These are phyloP conservation scores for Lucilia cuprina DNA, from an alignment of 1,140 invertebrate genomes.

Conservation along the genomic window DNA sequence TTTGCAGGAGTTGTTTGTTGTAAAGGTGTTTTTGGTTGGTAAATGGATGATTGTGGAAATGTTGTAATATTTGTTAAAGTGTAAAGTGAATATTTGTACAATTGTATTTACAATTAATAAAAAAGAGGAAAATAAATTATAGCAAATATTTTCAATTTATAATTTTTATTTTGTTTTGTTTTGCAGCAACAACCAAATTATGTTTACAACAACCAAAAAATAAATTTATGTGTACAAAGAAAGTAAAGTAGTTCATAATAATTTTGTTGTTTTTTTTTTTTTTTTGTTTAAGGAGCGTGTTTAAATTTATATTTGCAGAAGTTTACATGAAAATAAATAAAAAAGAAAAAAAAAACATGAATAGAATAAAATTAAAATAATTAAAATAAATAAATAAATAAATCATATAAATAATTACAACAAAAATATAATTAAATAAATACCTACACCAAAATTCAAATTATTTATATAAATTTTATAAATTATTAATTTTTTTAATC, in stretches of 20 bases:
- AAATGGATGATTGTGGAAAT: no score
- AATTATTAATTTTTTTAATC: no score
- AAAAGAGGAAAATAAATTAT: neutral
- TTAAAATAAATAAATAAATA: neutral
- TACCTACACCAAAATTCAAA: neutral
- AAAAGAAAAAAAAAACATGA: constrained; percentile 7
- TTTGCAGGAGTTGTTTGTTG: constrained; percentile 33
- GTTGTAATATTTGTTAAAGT: constrained; percentile 19
- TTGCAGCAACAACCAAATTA: constrained; percentile 13
- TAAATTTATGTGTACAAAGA: neutral
- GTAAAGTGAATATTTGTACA: neutral
- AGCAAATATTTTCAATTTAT: neutral
- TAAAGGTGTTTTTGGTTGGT: constrained; percentile 21
- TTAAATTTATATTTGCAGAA: constrained; percentile 32
- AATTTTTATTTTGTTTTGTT: neutral
- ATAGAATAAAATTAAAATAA: neutral
- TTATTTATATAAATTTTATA: no score
- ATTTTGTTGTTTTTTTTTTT: neutral
- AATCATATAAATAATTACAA: neutral
- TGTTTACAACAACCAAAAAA: constrained; percentile 19
- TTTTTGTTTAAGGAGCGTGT: neutral
- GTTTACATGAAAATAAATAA: constrained; percentile 39
- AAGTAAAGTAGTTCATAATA: neutral
- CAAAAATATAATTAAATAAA: neutral
- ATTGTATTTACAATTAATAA: neutral